Evolutionary conservation across 2,797 vertebrate genomes (phyloP), one percentile per base, ranked within the genome.

Genomic region (Salmo trutta): DNA sequence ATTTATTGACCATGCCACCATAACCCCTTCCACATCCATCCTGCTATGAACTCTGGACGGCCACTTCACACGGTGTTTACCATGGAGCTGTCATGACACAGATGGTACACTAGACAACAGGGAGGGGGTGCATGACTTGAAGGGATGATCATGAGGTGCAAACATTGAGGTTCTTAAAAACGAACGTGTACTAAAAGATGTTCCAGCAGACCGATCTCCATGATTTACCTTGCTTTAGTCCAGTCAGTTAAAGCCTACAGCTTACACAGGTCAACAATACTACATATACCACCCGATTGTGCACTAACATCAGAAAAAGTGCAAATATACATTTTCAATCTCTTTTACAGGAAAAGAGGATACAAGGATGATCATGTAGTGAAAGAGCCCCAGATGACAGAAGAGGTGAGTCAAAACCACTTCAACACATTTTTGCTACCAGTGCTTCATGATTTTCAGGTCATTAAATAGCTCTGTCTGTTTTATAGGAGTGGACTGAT

Each of bases 291-390:
- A 47, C 8, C 24, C 15, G 2, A 52, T n/a, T 69, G 65, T 52
- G 10, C 51, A 15, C 51, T 68, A 14, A 54, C 62, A 27, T 59
- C 8, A 21, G 21, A 56, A 33, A 47, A 66, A 36, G 53, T 65
- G 19, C 29, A 17, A 54, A 17, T 76, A 77, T 3, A 56, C 21
- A 17, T 74, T 56, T 74, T 52, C 24, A 67, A 2, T 53, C 54
- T 68, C 29, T 67, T 87, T 74, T 4, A 73, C 91, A 99, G 98
- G 85, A 98, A 96, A 94, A 94, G 97, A 88, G 96, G 97, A 72
- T 97, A 96, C 82, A 97, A 99, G 90, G 97, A 98, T 29, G 96
- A 97, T 19, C 95, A 95, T 1, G 86, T 97, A 1, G 81, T 93
- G 15, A 99, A 95, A 88, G 92, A 97, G 85, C 94, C 94, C 2